Evolutionary conservation across 2,113 vertebrate genomes (phyloP).

Genomic region (Lagopus muta): DNA sequence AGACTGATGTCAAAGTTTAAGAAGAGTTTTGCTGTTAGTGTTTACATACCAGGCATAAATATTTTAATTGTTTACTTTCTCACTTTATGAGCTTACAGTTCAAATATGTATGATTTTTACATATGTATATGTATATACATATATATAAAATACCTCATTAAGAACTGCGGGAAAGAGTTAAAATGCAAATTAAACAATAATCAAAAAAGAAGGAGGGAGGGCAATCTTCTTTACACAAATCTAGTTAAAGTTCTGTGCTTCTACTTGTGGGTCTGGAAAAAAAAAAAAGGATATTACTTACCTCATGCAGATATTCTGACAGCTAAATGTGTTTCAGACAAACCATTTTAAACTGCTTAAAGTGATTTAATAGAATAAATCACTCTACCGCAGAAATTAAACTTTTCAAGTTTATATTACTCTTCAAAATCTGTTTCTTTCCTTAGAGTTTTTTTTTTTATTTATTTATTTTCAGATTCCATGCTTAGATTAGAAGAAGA

Average conservation of each 20-base stretch:
- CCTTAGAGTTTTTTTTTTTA: background rate
- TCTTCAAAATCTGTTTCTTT: background rate
- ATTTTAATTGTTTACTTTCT: background rate
- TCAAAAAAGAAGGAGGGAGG: fast-evolving
- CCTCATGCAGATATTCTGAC: background rate
- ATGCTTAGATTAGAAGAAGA: background rate
- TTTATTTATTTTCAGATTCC: background rate
- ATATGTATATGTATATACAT: background rate
- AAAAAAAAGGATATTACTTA: background rate
- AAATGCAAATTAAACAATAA: background rate
- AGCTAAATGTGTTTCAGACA: background rate
- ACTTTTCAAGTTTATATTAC: background rate
- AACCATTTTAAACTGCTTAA: background rate
- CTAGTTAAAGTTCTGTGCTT: background rate
- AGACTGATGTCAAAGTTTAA: too few relatives aligned
- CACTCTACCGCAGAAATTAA: background rate
- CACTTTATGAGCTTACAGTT: background rate
- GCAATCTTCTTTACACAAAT: background rate
- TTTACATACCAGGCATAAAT: background rate
- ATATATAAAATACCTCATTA: background rate
- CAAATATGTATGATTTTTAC: background rate
- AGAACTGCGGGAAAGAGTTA: background rate
- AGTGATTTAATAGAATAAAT: background rate
- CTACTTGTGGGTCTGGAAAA: background rate
- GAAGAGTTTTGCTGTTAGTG: background rate